Evolutionary conservation across 1,140 invertebrate genomes (phyloP), one percentile per base, ranked within the genome.

Genomic region (Dysdera silvatica): DNA sequence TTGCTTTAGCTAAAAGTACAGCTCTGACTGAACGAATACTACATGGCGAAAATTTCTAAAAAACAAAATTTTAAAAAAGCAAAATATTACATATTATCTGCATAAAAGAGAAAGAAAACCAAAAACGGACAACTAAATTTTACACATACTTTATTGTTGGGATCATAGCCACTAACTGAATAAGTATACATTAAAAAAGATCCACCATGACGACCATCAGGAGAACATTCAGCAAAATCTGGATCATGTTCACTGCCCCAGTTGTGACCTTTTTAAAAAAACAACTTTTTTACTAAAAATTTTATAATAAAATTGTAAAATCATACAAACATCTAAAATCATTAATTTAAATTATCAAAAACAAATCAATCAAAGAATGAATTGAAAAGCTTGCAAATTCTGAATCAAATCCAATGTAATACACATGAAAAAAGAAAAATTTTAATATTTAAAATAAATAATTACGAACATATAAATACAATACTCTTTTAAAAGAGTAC

Each of bases 211-310:
- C 87, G 87, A 71, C 90, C 88, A 74, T 87, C 87, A 8, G 94
- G 94, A 72, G 89, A 90, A 75, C 94, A 97, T 78, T 95, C 90
- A 47, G 86, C 84, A 61, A 91, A 88, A 75, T 95, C 91, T 20
- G 93, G 91, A 80, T 95, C 94, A 78, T 97, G 94, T 75, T 97
- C 94, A 8, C 91, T 94, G n/a, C 94, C 94, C 93, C 93, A 97
- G 77, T 96, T 98, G 73, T 98, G 93, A 32, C 95, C 95, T 81
- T 91, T 91, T 78, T 93, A 40, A 12, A 14, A 35, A 31, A 60
- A n/a, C n/a, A n/a, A n/a, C n/a, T n/a, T n/a, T n/a, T n/a, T n/a
- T n/a, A n/a, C n/a, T n/a, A n/a, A n/a, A n/a, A n/a, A n/a, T n/a
- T n/a, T n/a, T n/a, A n/a, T n/a, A n/a, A n/a, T n/a, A n/a, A n/a